These are phyloP conservation scores for Oreochromis mossambicus DNA, from an alignment of 2,797 vertebrate species.

Conservation along the genomic window DNA sequence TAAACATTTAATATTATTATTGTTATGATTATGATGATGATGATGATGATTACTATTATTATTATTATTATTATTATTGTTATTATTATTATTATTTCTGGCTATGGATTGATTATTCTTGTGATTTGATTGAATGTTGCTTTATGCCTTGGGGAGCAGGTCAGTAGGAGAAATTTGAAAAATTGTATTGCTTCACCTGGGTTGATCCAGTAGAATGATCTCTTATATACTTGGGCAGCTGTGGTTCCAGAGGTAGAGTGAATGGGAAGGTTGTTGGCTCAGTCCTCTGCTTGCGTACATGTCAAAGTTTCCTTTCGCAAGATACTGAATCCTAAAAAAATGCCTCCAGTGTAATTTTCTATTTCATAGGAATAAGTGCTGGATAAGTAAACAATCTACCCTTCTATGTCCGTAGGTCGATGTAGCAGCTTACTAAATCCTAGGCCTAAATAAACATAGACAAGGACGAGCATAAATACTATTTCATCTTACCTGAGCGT, in stretches of 20 bases:
- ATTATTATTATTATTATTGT: not conserved
- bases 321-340: not conserved
- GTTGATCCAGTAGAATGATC: not conserved
- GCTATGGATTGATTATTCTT: not conserved
- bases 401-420: not conserved
- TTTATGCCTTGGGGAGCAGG: not conserved
- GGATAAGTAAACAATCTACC: not conserved
- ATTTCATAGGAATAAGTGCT: not conserved
- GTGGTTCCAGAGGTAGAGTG: not conserved
- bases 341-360: not conserved
- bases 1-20: not conserved
- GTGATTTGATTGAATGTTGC: not conserved
- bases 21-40: not conserved
- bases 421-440: not conserved
- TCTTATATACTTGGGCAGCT: not conserved
- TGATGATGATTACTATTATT: too few relatives aligned
- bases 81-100: not conserved
- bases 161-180: not conserved
- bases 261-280: not conserved
- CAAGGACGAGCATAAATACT: not conserved
- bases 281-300: not conserved
- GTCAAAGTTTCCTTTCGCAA: not conserved
- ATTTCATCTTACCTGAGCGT: not conserved
- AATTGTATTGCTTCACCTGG: not conserved
- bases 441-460: not conserved